Percentiles rank a stretch among this genome's conserved stretches.
Evolutionary conservation across 2,797 vertebrate genomes (phyloP).

Genomic region (Gambelia wislizenii): DNA sequence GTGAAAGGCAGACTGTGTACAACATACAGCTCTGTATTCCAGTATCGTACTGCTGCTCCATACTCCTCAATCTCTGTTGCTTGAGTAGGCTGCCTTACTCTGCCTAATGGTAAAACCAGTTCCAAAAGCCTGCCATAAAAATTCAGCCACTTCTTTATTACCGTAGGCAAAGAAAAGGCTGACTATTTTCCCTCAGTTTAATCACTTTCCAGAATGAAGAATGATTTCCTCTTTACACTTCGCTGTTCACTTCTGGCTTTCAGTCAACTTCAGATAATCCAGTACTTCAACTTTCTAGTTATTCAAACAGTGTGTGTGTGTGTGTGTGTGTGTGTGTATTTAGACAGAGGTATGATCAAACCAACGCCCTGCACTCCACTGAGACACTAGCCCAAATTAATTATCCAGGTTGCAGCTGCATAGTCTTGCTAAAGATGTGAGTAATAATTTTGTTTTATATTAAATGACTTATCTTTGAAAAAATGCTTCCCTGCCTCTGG

Average conservation of each 20-base stretch:
- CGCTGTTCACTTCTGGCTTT: constrained; percentile 72
- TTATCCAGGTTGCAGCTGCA: constrained; percentile 79
- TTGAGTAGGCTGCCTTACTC: background rate
- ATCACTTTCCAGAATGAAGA: constrained; percentile 67
- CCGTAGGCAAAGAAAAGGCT: constrained; percentile 67
- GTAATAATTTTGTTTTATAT: constrained; percentile 81
- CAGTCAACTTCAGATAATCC: constrained; percentile 52
- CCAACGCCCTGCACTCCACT: constrained; percentile 73
- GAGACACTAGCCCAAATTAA: constrained; percentile 75
- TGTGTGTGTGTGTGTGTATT: constrained; percentile 69
- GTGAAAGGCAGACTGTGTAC: background rate
- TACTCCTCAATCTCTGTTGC: background rate
- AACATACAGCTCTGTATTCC: background rate
- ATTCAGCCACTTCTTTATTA: constrained; percentile 58
- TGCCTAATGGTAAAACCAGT: background rate
- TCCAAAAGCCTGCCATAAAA: constrained; percentile 39
- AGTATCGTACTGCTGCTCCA: background rate
- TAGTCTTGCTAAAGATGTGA: constrained; percentile 78
- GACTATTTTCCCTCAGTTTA: constrained; percentile 72
- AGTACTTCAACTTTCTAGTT: constrained; percentile 65
- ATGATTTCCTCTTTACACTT: constrained; percentile 64
- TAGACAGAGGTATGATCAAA: constrained; percentile 70
- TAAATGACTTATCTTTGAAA: constrained; percentile 81
- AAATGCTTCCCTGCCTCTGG: constrained; percentile 79
- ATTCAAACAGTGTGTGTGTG: constrained; percentile 66